Conservation (phyloP, 2,113 vertebrate species). For the Scolopax mira region DNA sequence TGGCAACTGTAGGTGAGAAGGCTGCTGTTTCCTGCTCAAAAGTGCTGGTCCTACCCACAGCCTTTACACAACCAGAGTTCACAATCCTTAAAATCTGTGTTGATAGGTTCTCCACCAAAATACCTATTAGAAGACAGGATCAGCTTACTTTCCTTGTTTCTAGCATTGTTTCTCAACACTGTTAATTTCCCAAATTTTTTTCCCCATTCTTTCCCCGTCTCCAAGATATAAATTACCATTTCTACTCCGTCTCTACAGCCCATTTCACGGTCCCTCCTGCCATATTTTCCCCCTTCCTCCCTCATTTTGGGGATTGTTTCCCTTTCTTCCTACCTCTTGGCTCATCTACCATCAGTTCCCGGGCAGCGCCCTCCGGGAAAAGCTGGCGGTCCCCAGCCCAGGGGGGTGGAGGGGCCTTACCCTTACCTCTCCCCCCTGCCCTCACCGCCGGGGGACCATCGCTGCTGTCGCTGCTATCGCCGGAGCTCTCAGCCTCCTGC, state of each 20-base stretch:
- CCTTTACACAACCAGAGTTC: not conserved
- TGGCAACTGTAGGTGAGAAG: not conserved
- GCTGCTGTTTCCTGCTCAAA: not conserved
- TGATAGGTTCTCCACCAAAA: not conserved
- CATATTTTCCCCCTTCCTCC: not conserved
- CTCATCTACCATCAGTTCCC: not conserved
- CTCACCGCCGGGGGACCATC: not conserved
- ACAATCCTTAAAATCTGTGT: not conserved
- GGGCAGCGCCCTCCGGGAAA: not conserved
- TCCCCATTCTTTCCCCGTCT: not conserved
- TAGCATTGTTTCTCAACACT: not conserved
- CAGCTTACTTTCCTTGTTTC: not conserved
- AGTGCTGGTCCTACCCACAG: too few relatives aligned
- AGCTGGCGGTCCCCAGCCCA: not conserved
- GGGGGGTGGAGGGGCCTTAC: not conserved
- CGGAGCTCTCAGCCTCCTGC: not conserved
- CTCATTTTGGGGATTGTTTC: not conserved
- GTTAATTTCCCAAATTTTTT: not conserved
- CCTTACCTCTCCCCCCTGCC: not conserved
- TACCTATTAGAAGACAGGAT: not conserved
- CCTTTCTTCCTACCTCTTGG: not conserved
- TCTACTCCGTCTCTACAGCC: not conserved
- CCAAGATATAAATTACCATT: not conserved
- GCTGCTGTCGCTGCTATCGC: not conserved
- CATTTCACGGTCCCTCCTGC: not conserved